phyloP scores from a whole-genome alignment of 1,140 invertebrate genomes.

The Gryllus bimaculatus region DNA sequence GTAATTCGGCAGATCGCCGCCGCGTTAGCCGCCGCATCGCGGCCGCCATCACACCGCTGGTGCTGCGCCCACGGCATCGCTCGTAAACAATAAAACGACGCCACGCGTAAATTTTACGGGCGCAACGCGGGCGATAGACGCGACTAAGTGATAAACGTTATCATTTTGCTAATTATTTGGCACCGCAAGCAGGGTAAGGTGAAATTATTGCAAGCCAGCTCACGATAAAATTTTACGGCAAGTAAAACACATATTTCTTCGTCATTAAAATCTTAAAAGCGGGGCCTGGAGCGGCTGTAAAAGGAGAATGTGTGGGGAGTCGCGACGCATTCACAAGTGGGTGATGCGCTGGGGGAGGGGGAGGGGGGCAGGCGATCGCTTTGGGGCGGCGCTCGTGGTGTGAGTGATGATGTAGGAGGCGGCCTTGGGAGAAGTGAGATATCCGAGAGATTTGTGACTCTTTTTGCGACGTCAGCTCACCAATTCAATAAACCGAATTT shows the following conservation, averaged over 20 bases:
- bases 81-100: constrained; percentile 1
- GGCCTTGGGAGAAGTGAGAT: too few species aligned
- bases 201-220: background rate
- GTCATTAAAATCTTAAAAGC: background rate
- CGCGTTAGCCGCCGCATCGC: too few species aligned
- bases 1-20: too few species aligned
- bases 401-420: too few species aligned
- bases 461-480: too few species aligned
- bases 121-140: background rate
- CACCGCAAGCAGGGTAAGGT: background rate
- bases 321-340: background rate
- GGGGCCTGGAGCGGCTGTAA: background rate
- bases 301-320: background rate
- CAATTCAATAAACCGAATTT: too few species aligned
- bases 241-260: background rate
- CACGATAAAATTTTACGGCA: background rate
- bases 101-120: background rate
- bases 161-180: constrained; percentile 5
- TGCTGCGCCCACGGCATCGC: too few species aligned
- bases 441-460: too few species aligned
- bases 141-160: background rate
- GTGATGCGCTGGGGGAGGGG: background rate
- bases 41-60: too few species aligned
- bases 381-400: too few species aligned
- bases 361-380: too few species aligned